phyloP scores from a whole-genome alignment of 2,797 vertebrate species.

The Spea hammondii region DNA sequence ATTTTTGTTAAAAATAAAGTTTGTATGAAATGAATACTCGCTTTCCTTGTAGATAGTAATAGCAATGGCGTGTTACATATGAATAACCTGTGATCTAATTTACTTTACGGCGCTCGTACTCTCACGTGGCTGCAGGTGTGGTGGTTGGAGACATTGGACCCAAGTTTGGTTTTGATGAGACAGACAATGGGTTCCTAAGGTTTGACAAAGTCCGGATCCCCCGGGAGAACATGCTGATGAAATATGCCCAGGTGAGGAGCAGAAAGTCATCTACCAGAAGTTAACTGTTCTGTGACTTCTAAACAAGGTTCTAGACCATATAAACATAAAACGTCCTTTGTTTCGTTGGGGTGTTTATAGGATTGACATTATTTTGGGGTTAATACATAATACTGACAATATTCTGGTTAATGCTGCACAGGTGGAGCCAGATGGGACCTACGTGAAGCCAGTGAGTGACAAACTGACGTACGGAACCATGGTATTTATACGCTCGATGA shows the following conservation, averaged over 20 bases:
- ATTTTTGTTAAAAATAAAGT: too few species aligned
- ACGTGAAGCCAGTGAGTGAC: slow-evolving; percentile 86
- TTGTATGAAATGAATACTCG: too few species aligned
- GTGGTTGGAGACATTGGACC: slow-evolving; percentile 95
- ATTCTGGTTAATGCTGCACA: slow-evolving; percentile 55
- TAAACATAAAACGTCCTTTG: too few species aligned
- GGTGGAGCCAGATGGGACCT: slow-evolving; percentile 92
- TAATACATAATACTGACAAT: too few species aligned
- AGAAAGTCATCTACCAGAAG: background rate
- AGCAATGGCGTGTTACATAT: too few species aligned
- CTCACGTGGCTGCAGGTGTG: slow-evolving; percentile 66
- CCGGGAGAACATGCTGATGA: slow-evolving; percentile 98
- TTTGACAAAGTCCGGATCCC: slow-evolving; percentile 90
- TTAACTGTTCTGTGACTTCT: too few species aligned
- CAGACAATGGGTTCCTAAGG: slow-evolving; percentile 95
- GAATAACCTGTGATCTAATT: background rate
- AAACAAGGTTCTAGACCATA: too few species aligned
- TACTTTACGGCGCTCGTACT: slow-evolving; percentile 5
- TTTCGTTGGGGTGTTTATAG: too few species aligned
- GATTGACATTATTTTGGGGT: too few species aligned
- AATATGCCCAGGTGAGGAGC: slow-evolving; percentile 83
- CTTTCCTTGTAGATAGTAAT: too few species aligned
- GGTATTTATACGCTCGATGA: slow-evolving; percentile 93
- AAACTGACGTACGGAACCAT: slow-evolving; percentile 97
- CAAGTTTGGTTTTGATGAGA: slow-evolving; percentile 93